phyloP scores from a whole-genome alignment of 2,888 invertebrate genomes.

The Eupelmus urozonus region DNA sequence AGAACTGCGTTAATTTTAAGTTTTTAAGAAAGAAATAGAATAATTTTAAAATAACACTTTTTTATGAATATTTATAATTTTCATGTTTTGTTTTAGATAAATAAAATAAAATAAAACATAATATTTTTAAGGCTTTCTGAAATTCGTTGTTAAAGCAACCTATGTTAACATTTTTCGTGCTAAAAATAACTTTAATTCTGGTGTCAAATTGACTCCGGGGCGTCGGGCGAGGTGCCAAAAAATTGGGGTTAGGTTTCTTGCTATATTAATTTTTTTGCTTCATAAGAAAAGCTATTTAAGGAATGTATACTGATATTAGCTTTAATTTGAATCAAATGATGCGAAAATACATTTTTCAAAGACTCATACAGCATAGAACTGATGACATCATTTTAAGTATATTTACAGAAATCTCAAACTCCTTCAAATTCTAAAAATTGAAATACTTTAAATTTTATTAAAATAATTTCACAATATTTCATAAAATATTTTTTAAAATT shows the following conservation, averaged over 20 bases:
- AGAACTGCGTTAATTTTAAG: too few relatives aligned
- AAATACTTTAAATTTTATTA: too few relatives aligned
- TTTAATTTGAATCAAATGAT: constrained; percentile 3
- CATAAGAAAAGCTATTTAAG: constrained; percentile 17
- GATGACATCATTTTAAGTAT: too few relatives aligned
- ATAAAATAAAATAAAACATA: too few relatives aligned
- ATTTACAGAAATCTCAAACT: too few relatives aligned
- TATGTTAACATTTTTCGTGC: constrained; percentile 31
- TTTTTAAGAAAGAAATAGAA: too few relatives aligned
- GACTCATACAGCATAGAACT: neutral
- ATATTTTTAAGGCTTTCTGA: neutral
- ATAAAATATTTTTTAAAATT: too few relatives aligned
- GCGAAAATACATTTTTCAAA: constrained; percentile 12
- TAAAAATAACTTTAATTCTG: constrained; percentile 50
- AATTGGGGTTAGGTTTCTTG: constrained; percentile 46
- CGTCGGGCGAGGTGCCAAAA: constrained; percentile 45
- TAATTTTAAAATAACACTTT: too few relatives aligned
- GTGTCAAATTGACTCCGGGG: constrained; percentile 51
- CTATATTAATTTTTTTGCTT: constrained; percentile 44
- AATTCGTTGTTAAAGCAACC: constrained; percentile 1
- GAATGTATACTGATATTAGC: constrained; percentile 30
- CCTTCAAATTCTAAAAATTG: too few relatives aligned
- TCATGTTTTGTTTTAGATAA: too few relatives aligned
- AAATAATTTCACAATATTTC: too few relatives aligned
- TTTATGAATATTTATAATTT: too few relatives aligned